Evolutionary conservation across 2,888 invertebrate genomes (phyloP).

Genomic region (Anarsia innoxiella): DNA sequence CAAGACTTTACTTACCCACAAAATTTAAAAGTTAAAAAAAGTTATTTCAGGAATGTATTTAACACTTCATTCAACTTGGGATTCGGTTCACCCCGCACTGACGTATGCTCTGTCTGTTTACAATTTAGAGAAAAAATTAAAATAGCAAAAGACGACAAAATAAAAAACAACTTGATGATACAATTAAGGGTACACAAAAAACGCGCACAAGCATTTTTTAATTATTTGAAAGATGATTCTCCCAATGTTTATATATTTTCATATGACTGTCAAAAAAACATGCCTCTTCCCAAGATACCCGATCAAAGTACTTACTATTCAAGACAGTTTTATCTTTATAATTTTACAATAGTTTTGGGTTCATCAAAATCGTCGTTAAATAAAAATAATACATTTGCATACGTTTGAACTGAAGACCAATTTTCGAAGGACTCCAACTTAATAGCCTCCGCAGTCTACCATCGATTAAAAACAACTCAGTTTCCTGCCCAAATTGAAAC

Average conservation of each 20-base stretch:
- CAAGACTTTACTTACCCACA: neutral
- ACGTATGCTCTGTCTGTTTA: neutral
- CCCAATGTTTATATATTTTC: slow-evolving; percentile 17
- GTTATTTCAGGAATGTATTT: neutral
- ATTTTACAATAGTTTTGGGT: slow-evolving; percentile 31
- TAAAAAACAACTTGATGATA: neutral
- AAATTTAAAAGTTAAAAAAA: neutral
- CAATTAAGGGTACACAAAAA: neutral
- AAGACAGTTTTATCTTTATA: slow-evolving; percentile 24
- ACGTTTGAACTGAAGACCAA: slow-evolving; percentile 15
- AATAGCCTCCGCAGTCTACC: slow-evolving; percentile 16
- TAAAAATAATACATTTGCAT: slow-evolving; percentile 15
- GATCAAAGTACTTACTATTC: slow-evolving; percentile 16
- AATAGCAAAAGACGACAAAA: neutral
- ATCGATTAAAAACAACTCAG: slow-evolving; percentile 11
- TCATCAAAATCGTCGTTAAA: slow-evolving; percentile 22
- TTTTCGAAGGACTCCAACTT: slow-evolving; percentile 15
- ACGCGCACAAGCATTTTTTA: slow-evolving; percentile 6
- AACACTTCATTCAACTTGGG: neutral
- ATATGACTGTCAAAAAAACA: slow-evolving; percentile 34
- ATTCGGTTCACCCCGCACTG: neutral
- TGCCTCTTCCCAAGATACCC: slow-evolving; percentile 24
- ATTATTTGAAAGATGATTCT: neutral
- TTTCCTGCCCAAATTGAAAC: slow-evolving; percentile 11
- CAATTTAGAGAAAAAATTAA: slow-evolving; percentile 1